Evolutionary conservation across 2,113 vertebrate species (phyloP).

Genomic region (Sakesphorus luctuosus): DNA sequence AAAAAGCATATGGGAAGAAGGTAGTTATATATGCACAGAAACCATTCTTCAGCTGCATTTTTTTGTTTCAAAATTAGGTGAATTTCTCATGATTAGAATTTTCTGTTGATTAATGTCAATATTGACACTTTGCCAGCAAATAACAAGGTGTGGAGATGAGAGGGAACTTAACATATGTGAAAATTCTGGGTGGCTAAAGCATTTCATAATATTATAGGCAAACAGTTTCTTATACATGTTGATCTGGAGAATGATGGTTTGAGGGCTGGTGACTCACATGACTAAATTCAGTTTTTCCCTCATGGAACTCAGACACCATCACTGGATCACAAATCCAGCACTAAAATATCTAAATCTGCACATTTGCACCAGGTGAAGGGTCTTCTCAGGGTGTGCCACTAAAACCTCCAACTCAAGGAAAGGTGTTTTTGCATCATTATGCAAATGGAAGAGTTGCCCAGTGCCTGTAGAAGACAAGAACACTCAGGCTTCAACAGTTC

Average conservation of each 20-base stretch:
- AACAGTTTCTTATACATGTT: neutral
- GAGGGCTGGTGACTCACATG: neutral
- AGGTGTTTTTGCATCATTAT: neutral
- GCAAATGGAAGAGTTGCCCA: neutral
- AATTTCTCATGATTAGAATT: neutral
- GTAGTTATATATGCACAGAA: neutral
- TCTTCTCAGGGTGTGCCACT: neutral
- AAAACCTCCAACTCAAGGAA: neutral
- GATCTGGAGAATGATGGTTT: neutral
- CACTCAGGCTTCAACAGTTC: neutral
- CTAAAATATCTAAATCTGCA: neutral
- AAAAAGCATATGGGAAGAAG: neutral
- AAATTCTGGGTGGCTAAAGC: neutral
- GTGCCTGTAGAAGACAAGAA: neutral
- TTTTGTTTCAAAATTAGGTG: neutral
- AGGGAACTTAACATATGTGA: neutral
- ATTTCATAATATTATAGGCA: neutral
- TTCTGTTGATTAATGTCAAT: neutral
- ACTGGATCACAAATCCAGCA: neutral
- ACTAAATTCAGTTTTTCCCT: neutral
- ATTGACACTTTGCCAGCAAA: neutral
- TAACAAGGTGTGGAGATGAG: accelerated
- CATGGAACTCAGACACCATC: neutral
- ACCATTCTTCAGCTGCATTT: neutral
- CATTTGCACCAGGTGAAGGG: neutral